Evolutionary conservation across 1,140 invertebrate species (phyloP), one percentile per base, ranked within the genome.

Genomic region (Achroia grisella): DNA sequence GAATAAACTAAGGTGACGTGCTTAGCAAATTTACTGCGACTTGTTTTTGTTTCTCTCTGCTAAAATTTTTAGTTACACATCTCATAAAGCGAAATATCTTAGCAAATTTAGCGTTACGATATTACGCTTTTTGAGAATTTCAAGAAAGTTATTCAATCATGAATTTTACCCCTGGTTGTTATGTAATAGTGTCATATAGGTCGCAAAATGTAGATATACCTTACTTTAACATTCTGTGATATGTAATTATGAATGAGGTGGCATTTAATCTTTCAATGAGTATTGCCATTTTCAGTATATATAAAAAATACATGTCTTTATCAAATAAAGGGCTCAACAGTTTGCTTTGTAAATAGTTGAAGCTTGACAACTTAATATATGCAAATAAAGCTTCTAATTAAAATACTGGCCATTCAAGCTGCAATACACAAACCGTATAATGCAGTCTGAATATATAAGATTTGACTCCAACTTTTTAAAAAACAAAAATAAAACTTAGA

Each of bases 191-290:
- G n/a, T n/a, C n/a, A n/a, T n/a, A n/a, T 23, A 3, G 17, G 2
- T 3, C 6, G 17, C 17, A 23, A 23, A 23, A 23, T 23, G 6
- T 23, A 6, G 17, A 23, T 23, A 23, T 23, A 23, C 17, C 10
- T 23, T 39, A 34, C 23, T 44, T 29, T 10, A 42, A 53, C 44
- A 37, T 15, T 9, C n/a, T 29, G 42, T 42, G 44, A 50, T 39
- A 45, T 42, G 44, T 44, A 35, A 37, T 17, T 17, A 64, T 63
- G 61, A 69, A 50, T 73, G 71, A 69, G 58, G 70, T 73, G 71
- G 63, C 70, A 66, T 65, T 50, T 40, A 42, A 48, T 58, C 36
- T 33, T 53, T 53, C 54, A 64, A 77, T 80, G 76, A 78, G 72
- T 52, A 76, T 76, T 80, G 76, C 76, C 76, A 78, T 68, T 63